Conservation (phyloP, 2,888 invertebrate genomes). For the Epirrhoe tristata region DNA sequence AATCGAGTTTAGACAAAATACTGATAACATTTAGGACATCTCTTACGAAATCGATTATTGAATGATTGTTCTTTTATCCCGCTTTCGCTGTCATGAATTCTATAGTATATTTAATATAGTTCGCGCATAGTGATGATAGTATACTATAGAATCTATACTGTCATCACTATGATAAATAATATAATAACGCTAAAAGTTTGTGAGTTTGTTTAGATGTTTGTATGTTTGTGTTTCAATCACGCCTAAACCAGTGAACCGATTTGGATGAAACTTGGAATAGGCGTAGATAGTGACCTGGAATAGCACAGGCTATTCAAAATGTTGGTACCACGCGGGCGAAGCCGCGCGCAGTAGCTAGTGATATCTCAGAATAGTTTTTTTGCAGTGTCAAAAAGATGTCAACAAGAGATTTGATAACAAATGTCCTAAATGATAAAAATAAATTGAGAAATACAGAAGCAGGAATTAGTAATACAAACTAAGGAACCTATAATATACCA, state of each 20-base stretch:
- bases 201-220: neutral
- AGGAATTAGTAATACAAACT: conserved; percentile 32
- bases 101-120: no score
- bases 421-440: conserved; percentile 3
- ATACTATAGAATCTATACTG: no score
- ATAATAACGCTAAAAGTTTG: no score
- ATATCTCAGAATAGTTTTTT: neutral
- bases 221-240: no score
- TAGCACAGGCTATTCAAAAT: no score
- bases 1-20: conserved; percentile 13
- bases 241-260: no score
- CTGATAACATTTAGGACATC: conserved; percentile 10
- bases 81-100: neutral
- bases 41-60: neutral
- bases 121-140: no score
- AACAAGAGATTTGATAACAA: neutral
- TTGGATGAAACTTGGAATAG: no score
- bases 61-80: neutral
- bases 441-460: conserved; percentile 18
- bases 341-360: no score
- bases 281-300: no score
- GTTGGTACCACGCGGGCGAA: no score
- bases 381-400: neutral
- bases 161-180: no score
- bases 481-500: conserved; percentile 37